These are phyloP conservation scores for Perizoma affinitatum DNA, from an alignment of 2,888 invertebrate species.

Conservation along the genomic window DNA sequence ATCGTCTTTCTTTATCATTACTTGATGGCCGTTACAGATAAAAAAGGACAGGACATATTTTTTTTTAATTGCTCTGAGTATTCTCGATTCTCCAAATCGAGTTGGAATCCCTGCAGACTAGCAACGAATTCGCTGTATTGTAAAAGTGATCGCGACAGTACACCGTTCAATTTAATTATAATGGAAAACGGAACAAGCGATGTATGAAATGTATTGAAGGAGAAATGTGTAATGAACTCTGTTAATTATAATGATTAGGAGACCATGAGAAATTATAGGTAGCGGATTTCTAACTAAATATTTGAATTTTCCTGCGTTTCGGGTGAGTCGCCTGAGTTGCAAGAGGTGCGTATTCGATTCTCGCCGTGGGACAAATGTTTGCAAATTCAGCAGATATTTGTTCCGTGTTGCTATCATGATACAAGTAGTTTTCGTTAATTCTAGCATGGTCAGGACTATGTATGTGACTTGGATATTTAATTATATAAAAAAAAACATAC, in stretches of 20 bases:
- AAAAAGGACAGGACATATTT: slow-evolving; percentile 22
- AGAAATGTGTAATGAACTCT: neutral
- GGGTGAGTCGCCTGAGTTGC: no score
- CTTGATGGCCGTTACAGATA: slow-evolving; percentile 17
- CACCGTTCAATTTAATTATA: slow-evolving; percentile 20
- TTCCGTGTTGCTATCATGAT: no score
- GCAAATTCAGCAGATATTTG: no score
- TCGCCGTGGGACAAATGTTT: no score
- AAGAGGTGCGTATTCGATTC: no score
- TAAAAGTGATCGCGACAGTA: slow-evolving; percentile 24
- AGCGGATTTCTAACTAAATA: neutral
- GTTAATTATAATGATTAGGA: neutral
- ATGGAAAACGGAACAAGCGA: slow-evolving; percentile 17
- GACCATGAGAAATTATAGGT: no score
- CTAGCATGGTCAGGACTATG: no score
- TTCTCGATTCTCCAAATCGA: slow-evolving; percentile 32
- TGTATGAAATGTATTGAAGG: slow-evolving; percentile 12
- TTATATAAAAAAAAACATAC: no score
- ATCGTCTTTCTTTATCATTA: slow-evolving; percentile 2
- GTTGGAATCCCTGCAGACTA: slow-evolving; percentile 25
- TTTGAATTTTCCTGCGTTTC: neutral
- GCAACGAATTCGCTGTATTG: slow-evolving; percentile 25
- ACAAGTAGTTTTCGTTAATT: no score
- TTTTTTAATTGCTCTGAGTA: slow-evolving; percentile 30
- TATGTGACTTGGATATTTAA: no score